Evolutionary conservation across 2,888 invertebrate species (phyloP), one percentile per base, ranked within the genome.

Genomic region (Gymnocheta viridis): DNA sequence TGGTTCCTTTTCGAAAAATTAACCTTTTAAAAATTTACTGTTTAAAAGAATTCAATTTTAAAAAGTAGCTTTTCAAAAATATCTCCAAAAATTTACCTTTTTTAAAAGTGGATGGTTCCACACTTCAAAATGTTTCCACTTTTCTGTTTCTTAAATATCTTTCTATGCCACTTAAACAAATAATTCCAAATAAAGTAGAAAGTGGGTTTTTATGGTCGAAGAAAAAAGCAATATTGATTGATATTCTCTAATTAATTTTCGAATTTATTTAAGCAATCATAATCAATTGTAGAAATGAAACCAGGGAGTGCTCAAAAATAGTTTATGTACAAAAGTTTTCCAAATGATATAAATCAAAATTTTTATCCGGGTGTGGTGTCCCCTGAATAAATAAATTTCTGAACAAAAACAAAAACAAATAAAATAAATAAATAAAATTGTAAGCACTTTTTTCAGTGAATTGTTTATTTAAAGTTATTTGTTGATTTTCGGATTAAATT

Each of bases 401-500:
- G n/a, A n/a, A n/a, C n/a, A n/a, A n/a, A n/a, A n/a, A 41, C 12
- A 73, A 32, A 54, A 22, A 19, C 4, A 41, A 47, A n/a, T 17
- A 4, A 14, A 58, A 58, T 47, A 47, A 49, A 49, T 12, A 66
- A 66, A 41, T 54, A n/a, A 56, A 56, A 58, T 44, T 64, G 38
- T 56, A 66, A 70, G 41, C 41, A 54, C 24, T 24, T 49, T 77
- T 58, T 49, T 1, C 24, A 14, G 6, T 51, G 51, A 24, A 38
- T 35, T 73, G 22, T 78, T 79, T 69, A 74, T 78, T 77, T 72
- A 56, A 56, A 51, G 14, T 7, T 44, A 56, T 74, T 82, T 83
- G 79, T 79, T 79, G 79, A 69, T 69, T 66, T 70, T 72, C 22
- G 74, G 69, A 70, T 82, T 78, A 72, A 58, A 35, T 60, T 54